Conservation (phyloP, 2,888 invertebrate genomes). For the Hedychridium roseum region DNA sequence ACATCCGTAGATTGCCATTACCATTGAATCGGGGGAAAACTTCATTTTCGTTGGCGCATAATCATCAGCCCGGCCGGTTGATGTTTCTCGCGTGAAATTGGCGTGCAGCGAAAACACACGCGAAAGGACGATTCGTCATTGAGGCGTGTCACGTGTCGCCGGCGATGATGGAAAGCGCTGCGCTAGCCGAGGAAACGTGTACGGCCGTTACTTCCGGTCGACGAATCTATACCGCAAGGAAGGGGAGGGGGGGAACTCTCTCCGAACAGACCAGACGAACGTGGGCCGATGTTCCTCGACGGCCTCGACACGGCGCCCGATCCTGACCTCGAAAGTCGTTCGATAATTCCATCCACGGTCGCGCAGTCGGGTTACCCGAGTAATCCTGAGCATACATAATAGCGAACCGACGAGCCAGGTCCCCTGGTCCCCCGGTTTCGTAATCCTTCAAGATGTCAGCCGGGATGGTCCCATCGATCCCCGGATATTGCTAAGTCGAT, state of each 20-base stretch:
- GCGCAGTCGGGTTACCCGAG: slow-evolving; percentile 36
- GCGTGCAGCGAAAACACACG: no score
- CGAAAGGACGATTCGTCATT: no score
- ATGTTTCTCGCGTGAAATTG: no score
- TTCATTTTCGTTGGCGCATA: background rate
- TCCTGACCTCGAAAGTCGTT: slow-evolving; percentile 57
- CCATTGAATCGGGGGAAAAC: background rate
- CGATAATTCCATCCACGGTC: slow-evolving; percentile 52
- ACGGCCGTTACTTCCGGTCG: slow-evolving; percentile 44
- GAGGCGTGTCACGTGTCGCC: no score
- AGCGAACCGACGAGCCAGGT: no score
- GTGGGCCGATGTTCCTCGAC: slow-evolving; percentile 10
- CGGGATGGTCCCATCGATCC: no score
- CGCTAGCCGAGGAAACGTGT: slow-evolving; percentile 47
- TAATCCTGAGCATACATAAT: slow-evolving; percentile 48
- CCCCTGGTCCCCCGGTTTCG: slow-evolving; percentile 19
- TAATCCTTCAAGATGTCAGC: slow-evolving; percentile 28
- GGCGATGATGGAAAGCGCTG: slow-evolving; percentile 38
- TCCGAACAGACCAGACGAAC: slow-evolving; percentile 27
- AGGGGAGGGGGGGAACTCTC: slow-evolving; percentile 43
- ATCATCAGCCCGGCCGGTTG: no score
- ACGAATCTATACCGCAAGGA: slow-evolving; percentile 19
- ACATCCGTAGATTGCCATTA: background rate
- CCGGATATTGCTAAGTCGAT: no score
- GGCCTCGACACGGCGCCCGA: slow-evolving; percentile 29